A percentile compares a stretch with the other conserved stretches of the same genome.
phyloP scores from a whole-genome alignment of 53 echinoderm and acorn worm species.

The Mesocentrotus franciscanus region DNA sequence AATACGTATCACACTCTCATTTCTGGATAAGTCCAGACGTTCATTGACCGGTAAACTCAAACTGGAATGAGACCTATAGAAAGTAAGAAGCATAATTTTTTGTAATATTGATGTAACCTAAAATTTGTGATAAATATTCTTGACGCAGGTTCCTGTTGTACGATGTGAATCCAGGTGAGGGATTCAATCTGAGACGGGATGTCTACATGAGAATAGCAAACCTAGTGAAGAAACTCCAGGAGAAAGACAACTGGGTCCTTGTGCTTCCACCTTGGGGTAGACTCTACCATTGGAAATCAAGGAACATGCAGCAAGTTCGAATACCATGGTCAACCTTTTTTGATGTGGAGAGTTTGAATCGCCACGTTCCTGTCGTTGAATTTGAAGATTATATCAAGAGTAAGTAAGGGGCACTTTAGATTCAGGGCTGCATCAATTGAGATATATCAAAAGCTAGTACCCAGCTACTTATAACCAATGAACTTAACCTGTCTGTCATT shows the following conservation, averaged over 20 bases:
- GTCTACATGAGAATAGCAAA: conserved; percentile 99
- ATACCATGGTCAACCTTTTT: conserved; percentile 97
- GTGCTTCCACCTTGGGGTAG: conserved; percentile 98
- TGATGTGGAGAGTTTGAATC: conserved; percentile 84
- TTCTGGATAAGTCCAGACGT: no score
- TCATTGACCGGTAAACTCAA: no score
- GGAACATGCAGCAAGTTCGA: conserved; percentile 84
- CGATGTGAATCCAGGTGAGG: conserved; percentile 95
- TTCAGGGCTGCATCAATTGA: not conserved
- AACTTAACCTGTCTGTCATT: not conserved
- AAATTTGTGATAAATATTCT: not conserved
- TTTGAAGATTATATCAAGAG: conserved; percentile 94
- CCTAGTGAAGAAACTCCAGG: conserved; percentile 77
- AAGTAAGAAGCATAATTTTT: no score
- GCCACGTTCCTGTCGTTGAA: conserved; percentile 92
- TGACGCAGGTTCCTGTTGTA: conserved; percentile 83
- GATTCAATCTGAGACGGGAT: conserved; percentile 94
- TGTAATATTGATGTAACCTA: not conserved
- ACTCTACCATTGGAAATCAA: conserved; percentile 94
- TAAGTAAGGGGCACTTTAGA: conserved; percentile 64
- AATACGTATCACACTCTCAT: no score
- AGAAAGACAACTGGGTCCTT: conserved; percentile 84
- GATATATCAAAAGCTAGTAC: not conserved
- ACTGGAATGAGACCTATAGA: not conserved
- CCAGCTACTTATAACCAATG: not conserved